Evolutionary conservation across 2,113 vertebrate genomes (phyloP), one percentile per base, ranked within the genome.

Genomic region (Brienomyrus brachyistius): DNA sequence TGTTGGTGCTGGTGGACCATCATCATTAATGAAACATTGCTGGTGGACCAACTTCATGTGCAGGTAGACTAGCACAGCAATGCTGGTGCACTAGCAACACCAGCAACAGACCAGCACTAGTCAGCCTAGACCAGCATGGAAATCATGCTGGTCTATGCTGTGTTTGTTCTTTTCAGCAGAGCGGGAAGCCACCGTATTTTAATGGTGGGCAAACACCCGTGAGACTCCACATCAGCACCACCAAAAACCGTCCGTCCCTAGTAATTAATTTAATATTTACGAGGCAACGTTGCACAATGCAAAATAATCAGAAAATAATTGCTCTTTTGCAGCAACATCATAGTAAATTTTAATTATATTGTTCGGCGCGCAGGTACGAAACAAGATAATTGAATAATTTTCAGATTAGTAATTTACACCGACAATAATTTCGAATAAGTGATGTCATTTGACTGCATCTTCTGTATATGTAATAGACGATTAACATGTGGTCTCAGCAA

Each of bases 231-330:
- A 86, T 52, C 48, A 27, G 50, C 48, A 54, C 31, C 31, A 56
- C 51, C 86, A 56, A 17, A 51, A 31, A 21, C 5, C 17, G n/a
- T 87, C 9, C 13, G 31, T 87, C 85, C 85, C 50, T 27, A 21
- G 15, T 31, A 59, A 87, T 19, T 40, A 31, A 56, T 87, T 87
- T 35, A 27, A 54, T 87, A 54, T 87, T 87, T 35, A 56, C 31
- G 86, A 87, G 51, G 50, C 50, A 87, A 21, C 8, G n/a, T 59
- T 51, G 74, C 48, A 51, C 35, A 56, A 40, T 5, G 0, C 2
- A 59, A 31, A 80, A 80, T 80, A 43, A 87, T 54, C 31, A 52
- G 27, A 40, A 51, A 87, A 87, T 87, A 59, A 87, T 87, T 87
- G 50, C 51, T 56, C n/a, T 51, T n/a, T 86, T 47, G 45, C 27